Evolutionary conservation across 2,113 vertebrate genomes (phyloP), one percentile per base, ranked within the genome.

Genomic region (Hiodon alosoides): DNA sequence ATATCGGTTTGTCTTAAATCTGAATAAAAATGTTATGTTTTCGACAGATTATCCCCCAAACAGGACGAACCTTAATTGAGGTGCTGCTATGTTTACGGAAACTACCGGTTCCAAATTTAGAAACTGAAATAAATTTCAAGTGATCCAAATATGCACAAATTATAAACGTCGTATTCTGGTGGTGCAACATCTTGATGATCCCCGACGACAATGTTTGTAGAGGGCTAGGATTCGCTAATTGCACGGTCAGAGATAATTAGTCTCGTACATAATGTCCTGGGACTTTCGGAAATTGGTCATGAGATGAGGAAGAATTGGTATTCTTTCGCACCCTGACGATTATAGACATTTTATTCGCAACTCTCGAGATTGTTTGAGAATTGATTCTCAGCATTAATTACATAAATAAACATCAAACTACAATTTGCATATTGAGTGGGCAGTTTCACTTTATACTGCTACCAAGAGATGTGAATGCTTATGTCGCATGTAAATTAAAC

Each of bases 351-450:
- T 72, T 59, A 67, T 71, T 58, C 11, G 50, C 9, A 72, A 75
- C 61, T 84, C 81, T 83, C 77, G 79, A 81, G 79, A 79, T 81
- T 79, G 81, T 85, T 86, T 88, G 85, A 78, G 79, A 89, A 87
- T 86, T 58, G 76, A 85, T 87, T 86, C 87, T 80, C 84, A 89
- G 86, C 82, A 81, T 83, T 73, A 2, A 0, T 75, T 86, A 79
- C 76, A 81, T 83, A 85, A 87, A 83, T 87, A 88, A 91, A 90
- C 86, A 89, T 83, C 61, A 5, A 61, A 70, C 73, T 65, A 80
- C 84, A 81, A 78, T 88, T 86, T 83, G 81, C 84, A 88, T 81
- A 72, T 60, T 72, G 77, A 80, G 71, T 61, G 75, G 77, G 73
- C 68, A 73, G 59, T 75, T 48, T 57, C 55, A 9, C 52, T 69